Percentiles rank a stretch among this genome's conserved stretches.
Conservation (phyloP, 1,140 invertebrate species). For the Solenopsis invicta region DNA sequence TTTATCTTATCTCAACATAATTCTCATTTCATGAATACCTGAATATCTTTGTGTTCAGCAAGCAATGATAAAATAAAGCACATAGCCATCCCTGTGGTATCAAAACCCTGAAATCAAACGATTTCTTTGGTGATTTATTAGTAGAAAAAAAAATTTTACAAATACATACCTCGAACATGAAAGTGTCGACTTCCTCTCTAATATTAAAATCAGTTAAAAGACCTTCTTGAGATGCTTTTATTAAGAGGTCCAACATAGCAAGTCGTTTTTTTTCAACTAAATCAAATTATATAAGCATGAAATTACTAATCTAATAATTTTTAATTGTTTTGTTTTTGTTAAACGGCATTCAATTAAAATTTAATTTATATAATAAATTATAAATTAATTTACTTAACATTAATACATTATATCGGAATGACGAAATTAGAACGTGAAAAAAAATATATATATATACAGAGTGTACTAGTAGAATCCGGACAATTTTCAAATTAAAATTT, state of each 20-base stretch:
- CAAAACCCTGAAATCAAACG: constrained; percentile 87
- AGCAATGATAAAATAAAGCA: constrained; percentile 89
- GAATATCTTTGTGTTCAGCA: constrained; percentile 86
- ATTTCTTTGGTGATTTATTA: not conserved
- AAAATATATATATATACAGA: too few relatives aligned
- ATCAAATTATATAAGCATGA: constrained; percentile 1
- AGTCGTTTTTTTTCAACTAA: constrained; percentile 87
- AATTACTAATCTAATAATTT: not conserved
- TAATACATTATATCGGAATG: too few relatives aligned
- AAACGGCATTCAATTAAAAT: not conserved
- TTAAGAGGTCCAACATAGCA: constrained; percentile 94
- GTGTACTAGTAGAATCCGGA: too few relatives aligned
- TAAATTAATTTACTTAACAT: not conserved
- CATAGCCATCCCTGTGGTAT: constrained; percentile 90
- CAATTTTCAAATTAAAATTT: too few relatives aligned
- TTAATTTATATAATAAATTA: not conserved
- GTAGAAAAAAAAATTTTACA: constrained; percentile 88
- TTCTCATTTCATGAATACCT: too few relatives aligned
- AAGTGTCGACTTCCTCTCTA: constrained; percentile 93
- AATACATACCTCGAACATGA: constrained; percentile 83
- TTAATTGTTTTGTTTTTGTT: not conserved
- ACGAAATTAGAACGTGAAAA: too few relatives aligned
- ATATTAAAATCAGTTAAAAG: constrained; percentile 89
- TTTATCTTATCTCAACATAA: too few relatives aligned
- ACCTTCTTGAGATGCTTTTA: constrained; percentile 88